phyloP scores from a whole-genome alignment of 1,140 invertebrate genomes.

The Drosophila auraria region DNA sequence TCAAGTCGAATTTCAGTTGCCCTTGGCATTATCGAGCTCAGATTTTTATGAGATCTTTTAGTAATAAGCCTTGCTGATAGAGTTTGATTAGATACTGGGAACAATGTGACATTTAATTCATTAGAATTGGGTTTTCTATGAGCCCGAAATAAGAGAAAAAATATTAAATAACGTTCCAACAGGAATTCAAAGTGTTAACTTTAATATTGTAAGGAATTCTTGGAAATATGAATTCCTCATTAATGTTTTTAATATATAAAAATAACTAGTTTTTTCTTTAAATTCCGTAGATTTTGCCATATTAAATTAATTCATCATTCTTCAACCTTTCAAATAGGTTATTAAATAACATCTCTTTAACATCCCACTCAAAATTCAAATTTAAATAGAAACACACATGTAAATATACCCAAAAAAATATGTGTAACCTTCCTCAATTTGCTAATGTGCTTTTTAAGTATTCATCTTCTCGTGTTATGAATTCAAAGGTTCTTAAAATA shows the following conservation, averaged over 20 bases:
- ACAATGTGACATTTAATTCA: background rate
- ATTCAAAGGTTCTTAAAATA: background rate
- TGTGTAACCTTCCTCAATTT: too few species aligned
- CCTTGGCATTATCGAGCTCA: constrained; percentile 27
- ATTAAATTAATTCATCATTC: too few species aligned
- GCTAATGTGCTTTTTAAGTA: background rate
- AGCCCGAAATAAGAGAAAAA: background rate
- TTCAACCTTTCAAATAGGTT: too few species aligned
- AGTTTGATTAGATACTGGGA: background rate
- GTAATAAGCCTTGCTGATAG: background rate
- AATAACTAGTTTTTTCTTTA: background rate
- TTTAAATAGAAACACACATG: background rate
- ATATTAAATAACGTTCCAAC: background rate
- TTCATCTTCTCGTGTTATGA: background rate
- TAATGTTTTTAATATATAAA: too few species aligned
- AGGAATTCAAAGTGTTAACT: background rate
- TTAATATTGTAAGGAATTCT: background rate
- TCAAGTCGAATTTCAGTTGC: constrained; percentile 18
- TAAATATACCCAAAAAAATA: background rate
- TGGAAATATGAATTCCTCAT: background rate
- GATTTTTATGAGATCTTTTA: constrained; percentile 13
- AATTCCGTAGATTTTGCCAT: too few species aligned
- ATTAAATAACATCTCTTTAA: background rate
- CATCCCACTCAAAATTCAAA: background rate
- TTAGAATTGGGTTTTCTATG: background rate